These are phyloP conservation scores for Vollenhovia emeryi DNA, from an alignment of 1,140 invertebrate genomes.

Conservation along the genomic window DNA sequence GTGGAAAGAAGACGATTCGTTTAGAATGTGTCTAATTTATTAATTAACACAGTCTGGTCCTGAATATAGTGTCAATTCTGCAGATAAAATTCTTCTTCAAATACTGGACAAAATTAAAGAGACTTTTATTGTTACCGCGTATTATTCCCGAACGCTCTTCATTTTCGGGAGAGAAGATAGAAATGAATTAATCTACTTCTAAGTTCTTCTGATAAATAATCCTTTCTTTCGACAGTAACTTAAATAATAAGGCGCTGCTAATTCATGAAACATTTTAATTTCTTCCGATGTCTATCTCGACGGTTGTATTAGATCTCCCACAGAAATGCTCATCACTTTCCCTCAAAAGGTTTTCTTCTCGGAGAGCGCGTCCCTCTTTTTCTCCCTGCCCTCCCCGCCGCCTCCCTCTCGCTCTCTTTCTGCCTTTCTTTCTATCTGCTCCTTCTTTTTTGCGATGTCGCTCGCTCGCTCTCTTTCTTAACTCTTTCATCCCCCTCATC, in stretches of 20 bases:
- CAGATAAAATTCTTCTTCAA: too few species aligned
- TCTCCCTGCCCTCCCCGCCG: constrained; percentile 11
- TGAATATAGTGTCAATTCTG: too few species aligned
- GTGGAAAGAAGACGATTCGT: not conserved
- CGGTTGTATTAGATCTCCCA: constrained; percentile 59
- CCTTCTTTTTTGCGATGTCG: constrained; percentile 43
- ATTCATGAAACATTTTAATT: constrained; percentile 56
- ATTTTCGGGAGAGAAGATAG: not conserved
- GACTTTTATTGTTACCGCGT: not conserved
- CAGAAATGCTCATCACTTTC: constrained; percentile 65
- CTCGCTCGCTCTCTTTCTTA: constrained; percentile 63
- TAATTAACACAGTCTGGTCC: not conserved
- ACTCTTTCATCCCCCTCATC: constrained; percentile 55
- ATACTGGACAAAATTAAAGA: not conserved
- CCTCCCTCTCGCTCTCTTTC: constrained; percentile 24
- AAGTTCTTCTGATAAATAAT: not conserved
- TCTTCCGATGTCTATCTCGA: constrained; percentile 34
- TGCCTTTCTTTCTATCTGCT: constrained; percentile 67
- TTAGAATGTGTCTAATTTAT: not conserved
- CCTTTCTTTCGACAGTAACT: not conserved
- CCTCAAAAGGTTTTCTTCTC: constrained; percentile 53
- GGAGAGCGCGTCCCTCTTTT: constrained; percentile 27
- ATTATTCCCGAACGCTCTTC: not conserved
- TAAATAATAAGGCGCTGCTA: constrained; percentile 8
- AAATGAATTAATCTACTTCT: constrained; percentile 8